phyloP scores from a whole-genome alignment of 2,113 vertebrate genomes.

The Mixornis gularis region DNA sequence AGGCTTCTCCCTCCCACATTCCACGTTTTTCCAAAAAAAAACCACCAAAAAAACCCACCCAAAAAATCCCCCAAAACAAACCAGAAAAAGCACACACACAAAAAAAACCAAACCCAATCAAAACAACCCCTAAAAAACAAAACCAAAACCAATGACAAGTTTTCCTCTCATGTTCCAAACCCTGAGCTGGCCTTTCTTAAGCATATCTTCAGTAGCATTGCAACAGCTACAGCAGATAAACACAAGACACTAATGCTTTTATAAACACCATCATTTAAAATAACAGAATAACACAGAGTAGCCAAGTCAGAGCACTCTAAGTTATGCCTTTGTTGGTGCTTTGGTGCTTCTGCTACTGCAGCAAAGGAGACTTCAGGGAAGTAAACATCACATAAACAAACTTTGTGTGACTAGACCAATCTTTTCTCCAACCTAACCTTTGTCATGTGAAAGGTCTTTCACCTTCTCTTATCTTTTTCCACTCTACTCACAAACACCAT shows the following conservation, averaged over 20 bases:
- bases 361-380: background rate
- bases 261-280: background rate
- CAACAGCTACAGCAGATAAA: background rate
- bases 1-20: background rate
- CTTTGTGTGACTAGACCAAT: background rate
- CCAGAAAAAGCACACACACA: too few relatives aligned
- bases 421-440: background rate
- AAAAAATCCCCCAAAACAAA: background rate
- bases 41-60: too few relatives aligned
- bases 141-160: background rate
- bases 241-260: background rate
- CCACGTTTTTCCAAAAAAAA: background rate
- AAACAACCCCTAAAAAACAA: background rate
- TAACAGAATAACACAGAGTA: background rate
- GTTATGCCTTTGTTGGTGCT: background rate
- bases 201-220: background rate
- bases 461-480: background rate
- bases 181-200: background rate
- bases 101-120: background rate
- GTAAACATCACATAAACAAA: background rate
- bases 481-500: background rate
- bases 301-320: background rate
- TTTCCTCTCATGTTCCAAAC: background rate
- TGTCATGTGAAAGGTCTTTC: background rate
- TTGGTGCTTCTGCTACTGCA: background rate